Evolutionary conservation across 2,797 vertebrate species (phyloP).

Genomic region (Muraenolepis orangiensis): DNA sequence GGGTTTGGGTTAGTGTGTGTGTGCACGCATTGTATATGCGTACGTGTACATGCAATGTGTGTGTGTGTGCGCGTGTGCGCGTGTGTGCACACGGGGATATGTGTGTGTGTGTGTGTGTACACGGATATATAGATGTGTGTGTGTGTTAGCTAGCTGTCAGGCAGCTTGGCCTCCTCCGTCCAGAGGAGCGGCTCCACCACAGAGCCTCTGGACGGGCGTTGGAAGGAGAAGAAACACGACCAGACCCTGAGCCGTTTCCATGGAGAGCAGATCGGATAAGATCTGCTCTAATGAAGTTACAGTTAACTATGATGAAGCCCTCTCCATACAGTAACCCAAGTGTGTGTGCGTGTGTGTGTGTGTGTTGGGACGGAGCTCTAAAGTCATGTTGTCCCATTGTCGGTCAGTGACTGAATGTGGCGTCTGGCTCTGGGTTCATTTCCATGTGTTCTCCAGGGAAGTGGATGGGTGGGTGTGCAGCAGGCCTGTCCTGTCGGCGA

Average conservation of each 20-base stretch:
- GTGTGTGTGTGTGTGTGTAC: constrained; percentile 4
- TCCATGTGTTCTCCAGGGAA: not conserved
- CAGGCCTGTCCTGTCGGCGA: too few species aligned
- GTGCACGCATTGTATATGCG: too few species aligned
- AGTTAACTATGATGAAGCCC: constrained; percentile 63
- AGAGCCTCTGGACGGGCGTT: constrained; percentile 57
- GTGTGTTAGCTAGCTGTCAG: constrained; percentile 40
- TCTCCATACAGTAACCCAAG: not conserved
- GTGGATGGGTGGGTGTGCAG: too few species aligned
- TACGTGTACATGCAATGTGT: not conserved
- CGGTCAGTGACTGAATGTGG: not conserved
- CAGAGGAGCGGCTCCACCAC: constrained; percentile 17
- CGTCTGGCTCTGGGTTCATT: not conserved
- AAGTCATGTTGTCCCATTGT: not conserved
- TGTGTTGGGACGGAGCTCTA: not conserved
- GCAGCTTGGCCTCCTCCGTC: constrained; percentile 31
- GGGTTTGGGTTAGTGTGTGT: too few species aligned
- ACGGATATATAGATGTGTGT: not conserved
- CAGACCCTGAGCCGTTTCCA: constrained; percentile 44
- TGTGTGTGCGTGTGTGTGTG: not conserved
- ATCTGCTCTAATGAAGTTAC: constrained; percentile 65
- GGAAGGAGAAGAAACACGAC: too few species aligned
- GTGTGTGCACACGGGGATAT: too few species aligned
- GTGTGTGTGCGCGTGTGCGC: too few species aligned
- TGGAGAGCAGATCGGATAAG: constrained; percentile 53